A percentile compares a stretch with the other conserved stretches of the same genome.
Evolutionary conservation across 2,888 invertebrate species (phyloP).

Genomic region (Gari tellinella): DNA sequence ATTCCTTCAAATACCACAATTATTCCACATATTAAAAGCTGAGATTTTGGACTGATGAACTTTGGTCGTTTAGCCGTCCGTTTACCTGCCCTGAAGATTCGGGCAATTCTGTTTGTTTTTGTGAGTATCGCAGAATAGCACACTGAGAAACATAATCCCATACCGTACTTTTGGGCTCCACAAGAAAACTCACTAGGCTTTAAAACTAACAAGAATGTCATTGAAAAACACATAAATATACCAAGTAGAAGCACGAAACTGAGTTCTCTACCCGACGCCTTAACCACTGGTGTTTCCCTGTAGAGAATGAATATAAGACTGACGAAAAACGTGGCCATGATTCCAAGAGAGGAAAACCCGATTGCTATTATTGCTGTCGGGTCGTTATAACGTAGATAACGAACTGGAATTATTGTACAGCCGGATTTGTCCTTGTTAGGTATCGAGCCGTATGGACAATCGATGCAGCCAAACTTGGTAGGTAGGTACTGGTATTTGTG

Average conservation of each 20-base stretch:
- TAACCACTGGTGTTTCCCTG: constrained; percentile 84
- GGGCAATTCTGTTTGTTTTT: constrained; percentile 84
- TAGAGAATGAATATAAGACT: constrained; percentile 82
- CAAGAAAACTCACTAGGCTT: constrained; percentile 83
- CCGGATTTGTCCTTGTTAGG: constrained; percentile 90
- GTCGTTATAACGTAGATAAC: constrained; percentile 87
- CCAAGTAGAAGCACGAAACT: constrained; percentile 84
- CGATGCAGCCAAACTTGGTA: constrained; percentile 90
- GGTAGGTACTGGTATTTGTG: constrained; percentile 89
- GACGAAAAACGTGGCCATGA: constrained; percentile 81
- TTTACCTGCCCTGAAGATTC: constrained; percentile 84
- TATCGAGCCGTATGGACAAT: constrained; percentile 92
- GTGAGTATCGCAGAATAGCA: constrained; percentile 85
- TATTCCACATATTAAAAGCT: constrained; percentile 84
- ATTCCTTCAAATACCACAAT: constrained; percentile 85
- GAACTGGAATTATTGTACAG: constrained; percentile 85
- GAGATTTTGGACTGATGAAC: constrained; percentile 85
- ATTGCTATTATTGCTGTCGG: constrained; percentile 97
- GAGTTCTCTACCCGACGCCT: constrained; percentile 85
- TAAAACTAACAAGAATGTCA: constrained; percentile 84
- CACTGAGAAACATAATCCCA: constrained; percentile 84
- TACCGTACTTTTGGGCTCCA: constrained; percentile 83
- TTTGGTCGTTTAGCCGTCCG: constrained; percentile 84
- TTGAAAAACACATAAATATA: constrained; percentile 82
- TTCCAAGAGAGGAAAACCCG: constrained; percentile 86